A percentile compares a stretch with the other conserved stretches of the same genome.
Conservation (phyloP, 64 coral and sea anemone genomes). For the Pachyseris speciosa region DNA sequence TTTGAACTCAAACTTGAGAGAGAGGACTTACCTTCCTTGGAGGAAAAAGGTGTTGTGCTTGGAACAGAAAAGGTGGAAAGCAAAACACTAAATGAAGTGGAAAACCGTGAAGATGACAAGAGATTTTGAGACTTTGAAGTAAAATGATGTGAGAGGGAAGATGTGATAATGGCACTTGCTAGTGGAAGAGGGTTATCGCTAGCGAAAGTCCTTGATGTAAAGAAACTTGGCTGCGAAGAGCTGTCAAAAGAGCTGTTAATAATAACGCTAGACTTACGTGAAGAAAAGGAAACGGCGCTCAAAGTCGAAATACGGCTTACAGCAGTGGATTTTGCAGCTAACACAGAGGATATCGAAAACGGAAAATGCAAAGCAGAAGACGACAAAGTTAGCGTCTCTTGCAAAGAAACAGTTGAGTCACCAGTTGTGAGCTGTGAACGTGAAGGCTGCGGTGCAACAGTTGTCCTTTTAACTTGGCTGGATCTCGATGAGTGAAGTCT, state of each 20-base stretch:
- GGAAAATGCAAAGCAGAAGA: background rate
- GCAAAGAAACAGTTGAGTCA: background rate
- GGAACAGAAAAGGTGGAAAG: background rate
- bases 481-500: background rate
- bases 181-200: background rate
- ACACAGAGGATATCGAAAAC: background rate
- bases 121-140: background rate
- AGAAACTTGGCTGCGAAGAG: background rate
- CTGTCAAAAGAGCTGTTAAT: background rate
- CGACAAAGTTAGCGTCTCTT: background rate
- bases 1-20: background rate
- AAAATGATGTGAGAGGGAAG: background rate
- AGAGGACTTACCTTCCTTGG: background rate
- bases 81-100: background rate
- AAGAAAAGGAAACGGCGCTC: background rate
- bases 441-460: background rate
- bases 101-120: background rate
- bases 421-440: background rate
- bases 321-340: background rate
- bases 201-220: background rate
- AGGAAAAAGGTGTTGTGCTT: background rate
- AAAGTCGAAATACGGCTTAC: background rate
- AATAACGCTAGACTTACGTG: constrained; percentile 14
- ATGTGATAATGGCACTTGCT: background rate
- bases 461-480: background rate